These are phyloP conservation scores for Dicycla oo DNA, from an alignment of 2,888 invertebrate genomes.

Conservation along the genomic window DNA sequence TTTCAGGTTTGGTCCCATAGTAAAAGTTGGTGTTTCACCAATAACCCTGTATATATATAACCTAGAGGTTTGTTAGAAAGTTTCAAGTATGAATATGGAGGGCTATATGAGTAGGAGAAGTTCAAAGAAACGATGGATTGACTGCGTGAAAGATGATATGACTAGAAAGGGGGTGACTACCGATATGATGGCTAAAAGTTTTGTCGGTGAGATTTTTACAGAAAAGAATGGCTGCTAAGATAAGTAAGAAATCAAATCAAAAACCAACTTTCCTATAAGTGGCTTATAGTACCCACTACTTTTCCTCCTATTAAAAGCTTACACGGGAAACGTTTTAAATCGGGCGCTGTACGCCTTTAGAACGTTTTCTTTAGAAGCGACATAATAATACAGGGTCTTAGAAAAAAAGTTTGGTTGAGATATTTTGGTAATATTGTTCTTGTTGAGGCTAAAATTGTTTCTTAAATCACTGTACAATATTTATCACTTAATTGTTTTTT, in stretches of 20 bases:
- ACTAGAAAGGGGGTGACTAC: no score
- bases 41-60: no score
- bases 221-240: not conserved
- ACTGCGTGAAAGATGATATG: no score
- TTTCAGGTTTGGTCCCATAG: no score
- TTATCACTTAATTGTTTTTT: no score
- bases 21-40: no score
- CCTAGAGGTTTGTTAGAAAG: no score
- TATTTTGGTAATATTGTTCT: not conserved
- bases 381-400: slow-evolving; percentile 36
- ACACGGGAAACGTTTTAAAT: slow-evolving; percentile 68
- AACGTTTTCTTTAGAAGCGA: slow-evolving; percentile 45
- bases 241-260: slow-evolving; percentile 54
- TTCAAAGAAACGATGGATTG: no score
- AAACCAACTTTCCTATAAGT: slow-evolving; percentile 54
- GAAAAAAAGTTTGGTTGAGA: slow-evolving; percentile 1
- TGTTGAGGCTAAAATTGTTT: not conserved
- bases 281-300: slow-evolving; percentile 55
- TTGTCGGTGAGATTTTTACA: not conserved
- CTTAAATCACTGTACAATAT: no score
- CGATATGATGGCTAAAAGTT: no score
- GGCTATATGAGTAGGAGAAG: no score
- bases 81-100: no score
- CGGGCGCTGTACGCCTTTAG: slow-evolving; percentile 53
- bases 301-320: slow-evolving; percentile 61